Percentiles rank a stretch among this genome's conserved stretches.
Conservation (phyloP, 2,888 invertebrate genomes). For the Brachycybe producta region DNA sequence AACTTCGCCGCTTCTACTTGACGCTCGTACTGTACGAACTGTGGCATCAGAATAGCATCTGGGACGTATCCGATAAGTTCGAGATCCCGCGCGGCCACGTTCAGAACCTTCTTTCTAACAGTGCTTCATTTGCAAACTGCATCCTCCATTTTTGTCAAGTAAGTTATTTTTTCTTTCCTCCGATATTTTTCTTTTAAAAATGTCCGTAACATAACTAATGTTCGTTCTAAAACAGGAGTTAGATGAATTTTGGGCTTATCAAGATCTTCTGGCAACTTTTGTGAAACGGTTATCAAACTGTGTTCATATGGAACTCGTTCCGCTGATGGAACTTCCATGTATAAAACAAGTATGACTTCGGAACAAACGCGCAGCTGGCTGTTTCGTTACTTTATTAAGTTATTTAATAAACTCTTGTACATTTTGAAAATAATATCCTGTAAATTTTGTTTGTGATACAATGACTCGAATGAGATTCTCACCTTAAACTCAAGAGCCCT, state of each 20-base stretch:
- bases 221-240: conserved; percentile 41
- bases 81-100: conserved; percentile 60
- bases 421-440: too few species aligned
- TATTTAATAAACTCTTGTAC: too few species aligned
- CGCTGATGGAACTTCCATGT: conserved; percentile 73
- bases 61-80: conserved; percentile 56
- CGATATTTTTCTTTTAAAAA: not conserved
- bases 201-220: not conserved
- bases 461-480: too few species aligned
- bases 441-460: too few species aligned
- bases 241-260: conserved; percentile 67
- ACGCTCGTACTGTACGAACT: conserved; percentile 31
- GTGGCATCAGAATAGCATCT: conserved; percentile 52
- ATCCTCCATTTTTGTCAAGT: conserved; percentile 66
- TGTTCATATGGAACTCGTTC: conserved; percentile 61
- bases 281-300: conserved; percentile 63
- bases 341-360: conserved; percentile 76
- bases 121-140: conserved; percentile 58
- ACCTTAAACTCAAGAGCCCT: too few species aligned
- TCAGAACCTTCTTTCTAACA: conserved; percentile 57
- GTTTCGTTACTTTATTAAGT: too few species aligned
- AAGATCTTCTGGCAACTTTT: conserved; percentile 58
- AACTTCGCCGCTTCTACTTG: conserved; percentile 42
- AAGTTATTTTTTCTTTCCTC: conserved; percentile 17
- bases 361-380: too few species aligned